Base-by-base conservation (phyloP, 2,888 invertebrate species). In the Pycnomerus fuliginosus region DNA sequence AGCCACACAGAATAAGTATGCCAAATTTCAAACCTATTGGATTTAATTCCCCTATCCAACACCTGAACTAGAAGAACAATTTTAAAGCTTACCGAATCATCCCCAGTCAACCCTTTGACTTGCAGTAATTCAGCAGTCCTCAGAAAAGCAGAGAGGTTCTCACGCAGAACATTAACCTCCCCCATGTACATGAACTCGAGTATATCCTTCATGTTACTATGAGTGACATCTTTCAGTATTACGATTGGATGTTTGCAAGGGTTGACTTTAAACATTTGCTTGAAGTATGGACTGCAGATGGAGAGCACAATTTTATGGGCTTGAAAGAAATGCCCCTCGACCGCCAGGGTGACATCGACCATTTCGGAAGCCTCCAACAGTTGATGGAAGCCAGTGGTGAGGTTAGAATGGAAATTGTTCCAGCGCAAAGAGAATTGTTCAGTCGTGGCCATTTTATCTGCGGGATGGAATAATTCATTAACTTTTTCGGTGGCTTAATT, bases 241-340 rank as follows among this genome's bases (percentile, higher is more conserved):
- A 85, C 84, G 55, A 85, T 84, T 1, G 85, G 84, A 72, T 85
- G 85, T 60, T 83, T 83, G 60, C 84, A 85, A 1, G 83, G 83
- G 60, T 84, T 84, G 58, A 76, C 76, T 75, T 84, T 84, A 68
- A 87, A 87, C 58, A 87, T 75, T 68, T 84, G 80, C 69, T 84
- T 84, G 71, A 87, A 87, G 68, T 85, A 87, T 16, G 86, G 85
- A 66, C 87, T 87, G 74, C 87, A 87, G 31, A 87, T 84, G 14
- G 87, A 87, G 32, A 87, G 75, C 57, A 87, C 85, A 53, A 87
- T 76, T 69, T 86, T 87, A 70, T 87, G 87, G 11, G 87, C 87
- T 65, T 85, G 82, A 33, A 87, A 75, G 62, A 83, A 84, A 65
- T 83, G 82, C n/a, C 87, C 87, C 44, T 84, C 87, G 37, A 85